Conservation (phyloP, 2,888 invertebrate species). For the Caenorhabditis sp. region DNA sequence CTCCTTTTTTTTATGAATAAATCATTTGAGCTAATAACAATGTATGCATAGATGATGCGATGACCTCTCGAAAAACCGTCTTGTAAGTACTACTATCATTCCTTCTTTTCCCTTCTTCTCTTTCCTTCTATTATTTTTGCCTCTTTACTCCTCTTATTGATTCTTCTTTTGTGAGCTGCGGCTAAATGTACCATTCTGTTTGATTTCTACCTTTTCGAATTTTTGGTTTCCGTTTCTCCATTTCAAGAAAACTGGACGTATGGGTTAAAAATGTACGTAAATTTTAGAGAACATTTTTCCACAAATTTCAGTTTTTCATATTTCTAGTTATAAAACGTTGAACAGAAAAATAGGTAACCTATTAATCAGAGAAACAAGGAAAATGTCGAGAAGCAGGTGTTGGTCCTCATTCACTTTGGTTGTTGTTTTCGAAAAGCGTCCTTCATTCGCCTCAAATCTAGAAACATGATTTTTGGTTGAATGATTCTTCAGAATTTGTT, state of each 20-base stretch:
- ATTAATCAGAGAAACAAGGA: no score
- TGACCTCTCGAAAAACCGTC: constrained; percentile 6
- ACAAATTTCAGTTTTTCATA: no score
- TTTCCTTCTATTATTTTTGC: neutral
- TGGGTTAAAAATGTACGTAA: no score
- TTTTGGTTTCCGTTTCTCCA: no score
- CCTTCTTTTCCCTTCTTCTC: neutral
- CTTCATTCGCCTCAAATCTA: neutral
- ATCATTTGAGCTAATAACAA: constrained; percentile 3
- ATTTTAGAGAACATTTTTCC: no score
- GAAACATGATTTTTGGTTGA: neutral
- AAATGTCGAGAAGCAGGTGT: neutral
- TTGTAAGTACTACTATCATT: neutral
- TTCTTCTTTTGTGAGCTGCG: neutral
- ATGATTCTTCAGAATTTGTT: neutral
- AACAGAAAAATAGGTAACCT: no score
- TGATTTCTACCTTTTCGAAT: neutral
- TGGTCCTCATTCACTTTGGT: neutral
- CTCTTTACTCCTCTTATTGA: neutral
- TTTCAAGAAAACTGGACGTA: no score
- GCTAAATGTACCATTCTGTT: neutral
- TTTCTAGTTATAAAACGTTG: no score
- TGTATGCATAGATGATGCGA: constrained; percentile 9
- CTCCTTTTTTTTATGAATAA: neutral
- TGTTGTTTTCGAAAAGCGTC: neutral